Percentiles rank a stretch among this genome's conserved stretches.
phyloP scores from a whole-genome alignment of 92 coral and sea anemone species.

The Bergia puertoricense region DNA sequence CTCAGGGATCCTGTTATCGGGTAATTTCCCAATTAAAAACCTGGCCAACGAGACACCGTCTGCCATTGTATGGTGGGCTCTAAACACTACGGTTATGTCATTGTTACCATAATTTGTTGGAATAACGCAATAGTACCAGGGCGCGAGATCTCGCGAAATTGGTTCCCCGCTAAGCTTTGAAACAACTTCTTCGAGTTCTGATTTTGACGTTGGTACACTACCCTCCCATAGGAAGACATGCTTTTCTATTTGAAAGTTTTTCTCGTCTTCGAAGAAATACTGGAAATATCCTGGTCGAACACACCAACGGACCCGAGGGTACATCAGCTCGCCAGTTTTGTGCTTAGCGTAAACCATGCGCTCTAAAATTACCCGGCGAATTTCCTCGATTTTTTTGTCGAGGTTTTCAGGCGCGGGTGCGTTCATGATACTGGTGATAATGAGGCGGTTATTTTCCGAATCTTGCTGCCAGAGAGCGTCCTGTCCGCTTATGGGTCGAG shows the following conservation, averaged over 20 bases:
- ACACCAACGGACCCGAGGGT: slow-evolving; percentile 63
- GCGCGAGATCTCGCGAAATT: slow-evolving; percentile 62
- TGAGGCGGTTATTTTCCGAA: slow-evolving; percentile 63
- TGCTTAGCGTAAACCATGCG: slow-evolving; percentile 67
- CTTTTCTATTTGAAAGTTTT: slow-evolving; percentile 66
- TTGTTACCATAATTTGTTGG: slow-evolving; percentile 71
- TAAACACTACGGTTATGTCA: slow-evolving; percentile 55
- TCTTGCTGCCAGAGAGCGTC: slow-evolving; percentile 87
- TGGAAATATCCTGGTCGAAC: slow-evolving; percentile 82
- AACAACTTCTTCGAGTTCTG: slow-evolving; percentile 73
- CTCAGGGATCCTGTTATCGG: slow-evolving; percentile 63
- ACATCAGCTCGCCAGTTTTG: slow-evolving; percentile 55
- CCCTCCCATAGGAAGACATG: slow-evolving; percentile 83
- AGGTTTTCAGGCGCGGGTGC: slow-evolving; percentile 36
- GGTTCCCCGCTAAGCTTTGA: slow-evolving; percentile 66
- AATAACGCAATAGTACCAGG: slow-evolving; percentile 78
- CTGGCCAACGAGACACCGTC: slow-evolving; percentile 83
- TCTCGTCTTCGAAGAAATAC: slow-evolving; percentile 82
- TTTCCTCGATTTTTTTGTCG: slow-evolving; percentile 51
- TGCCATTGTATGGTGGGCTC: slow-evolving; percentile 78
- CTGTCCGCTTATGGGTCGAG: slow-evolving; percentile 65
- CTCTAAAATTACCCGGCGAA: slow-evolving; percentile 54
- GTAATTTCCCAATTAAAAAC: slow-evolving; percentile 60
- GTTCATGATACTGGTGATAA: slow-evolving; percentile 59
- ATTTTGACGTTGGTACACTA: slow-evolving; percentile 67